A percentile compares a stretch with the other conserved stretches of the same genome.
These are phyloP conservation scores for Cirrhinus mrigala DNA, from an alignment of 2,797 vertebrate genomes.

Conservation along the genomic window DNA sequence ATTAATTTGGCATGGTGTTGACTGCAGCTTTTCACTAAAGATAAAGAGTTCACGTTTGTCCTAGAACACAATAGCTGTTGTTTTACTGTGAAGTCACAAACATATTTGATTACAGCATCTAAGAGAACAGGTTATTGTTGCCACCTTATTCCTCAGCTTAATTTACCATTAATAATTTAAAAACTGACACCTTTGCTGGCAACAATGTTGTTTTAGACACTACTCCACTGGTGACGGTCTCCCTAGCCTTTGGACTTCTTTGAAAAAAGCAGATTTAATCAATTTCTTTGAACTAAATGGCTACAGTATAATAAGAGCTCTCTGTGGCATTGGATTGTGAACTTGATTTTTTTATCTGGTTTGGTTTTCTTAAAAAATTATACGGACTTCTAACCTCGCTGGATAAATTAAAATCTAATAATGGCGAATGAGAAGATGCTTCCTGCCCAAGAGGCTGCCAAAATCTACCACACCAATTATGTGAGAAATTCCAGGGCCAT, in stretches of 20 bases:
- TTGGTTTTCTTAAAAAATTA: not conserved
- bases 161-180: slow-evolving; percentile 66
- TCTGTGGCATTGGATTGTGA: not conserved
- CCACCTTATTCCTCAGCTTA: slow-evolving; percentile 57
- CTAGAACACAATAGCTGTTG: slow-evolving; percentile 3
- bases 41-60: not conserved
- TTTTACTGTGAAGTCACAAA: slow-evolving; percentile 17
- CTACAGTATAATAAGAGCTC: not conserved
- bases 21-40: not conserved
- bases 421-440: slow-evolving; percentile 84
- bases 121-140: slow-evolving; percentile 43
- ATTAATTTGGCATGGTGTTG: not conserved
- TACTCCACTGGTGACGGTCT: slow-evolving; percentile 1
- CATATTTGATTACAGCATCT: slow-evolving; percentile 43
- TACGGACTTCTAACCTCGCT: not conserved
- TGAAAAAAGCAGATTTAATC: not conserved
- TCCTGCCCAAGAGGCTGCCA: slow-evolving; percentile 93
- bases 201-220: slow-evolving; percentile 48
- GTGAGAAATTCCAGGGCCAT: slow-evolving; percentile 93
- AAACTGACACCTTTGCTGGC: slow-evolving; percentile 62
- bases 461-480: slow-evolving; percentile 98
- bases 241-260: not conserved
- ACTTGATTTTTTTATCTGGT: not conserved
- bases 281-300: not conserved
- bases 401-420: not conserved